Evolutionary conservation across 2,797 vertebrate genomes (phyloP).

Genomic region (Dipus sagitta): DNA sequence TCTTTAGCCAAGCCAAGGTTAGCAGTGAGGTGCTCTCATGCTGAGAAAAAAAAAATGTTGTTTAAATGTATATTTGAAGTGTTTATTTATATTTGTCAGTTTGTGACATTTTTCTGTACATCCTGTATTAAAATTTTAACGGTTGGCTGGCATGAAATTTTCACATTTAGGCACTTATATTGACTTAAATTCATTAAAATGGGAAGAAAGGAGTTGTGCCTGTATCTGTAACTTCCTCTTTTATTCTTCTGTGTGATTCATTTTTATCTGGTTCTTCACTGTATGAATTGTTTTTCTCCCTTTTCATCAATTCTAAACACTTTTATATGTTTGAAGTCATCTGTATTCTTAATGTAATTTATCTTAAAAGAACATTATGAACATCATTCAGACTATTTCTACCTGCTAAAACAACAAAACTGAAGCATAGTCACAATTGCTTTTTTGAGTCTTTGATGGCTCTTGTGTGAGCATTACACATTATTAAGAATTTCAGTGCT

Average conservation of each 20-base stretch:
- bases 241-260: background rate
- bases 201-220: background rate
- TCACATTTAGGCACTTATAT: background rate
- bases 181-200: background rate
- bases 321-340: conserved; percentile 4
- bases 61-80: background rate
- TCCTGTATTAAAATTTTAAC: background rate
- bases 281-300: background rate
- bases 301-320: background rate
- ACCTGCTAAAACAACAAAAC: background rate
- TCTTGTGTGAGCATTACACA: background rate
- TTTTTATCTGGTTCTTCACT: background rate
- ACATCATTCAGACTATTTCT: background rate
- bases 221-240: background rate
- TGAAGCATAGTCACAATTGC: background rate
- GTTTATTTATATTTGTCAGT: background rate
- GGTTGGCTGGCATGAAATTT: background rate
- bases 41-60: background rate
- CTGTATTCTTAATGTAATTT: background rate
- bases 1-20: background rate
- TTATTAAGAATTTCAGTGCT: conserved; percentile 13
- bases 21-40: background rate
- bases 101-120: background rate
- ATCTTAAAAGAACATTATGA: background rate
- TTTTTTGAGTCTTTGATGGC: background rate